These are phyloP conservation scores for Atta texana DNA, from an alignment of 1,140 invertebrate genomes.

Conservation along the genomic window DNA sequence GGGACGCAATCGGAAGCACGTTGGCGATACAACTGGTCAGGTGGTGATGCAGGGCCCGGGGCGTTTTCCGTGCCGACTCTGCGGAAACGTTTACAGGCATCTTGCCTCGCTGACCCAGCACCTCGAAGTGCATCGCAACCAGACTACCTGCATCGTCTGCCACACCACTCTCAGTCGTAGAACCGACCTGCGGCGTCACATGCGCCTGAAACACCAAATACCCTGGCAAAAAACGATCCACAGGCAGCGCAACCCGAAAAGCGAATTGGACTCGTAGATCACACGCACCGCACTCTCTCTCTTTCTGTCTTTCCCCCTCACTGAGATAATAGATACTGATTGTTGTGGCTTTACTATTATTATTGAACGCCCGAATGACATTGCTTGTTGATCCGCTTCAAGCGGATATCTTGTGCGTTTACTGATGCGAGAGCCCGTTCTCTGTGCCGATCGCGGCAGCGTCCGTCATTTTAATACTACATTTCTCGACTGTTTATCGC, in stretches of 20 bases:
- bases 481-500: background rate
- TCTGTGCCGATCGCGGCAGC: background rate
- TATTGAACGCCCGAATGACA: constrained; percentile 38
- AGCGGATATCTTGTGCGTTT: constrained; percentile 25
- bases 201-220: constrained; percentile 86
- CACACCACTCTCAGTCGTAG: constrained; percentile 87
- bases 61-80: constrained; percentile 86
- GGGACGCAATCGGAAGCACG: constrained; percentile 86
- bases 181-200: constrained; percentile 86
- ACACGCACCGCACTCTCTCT: constrained; percentile 11
- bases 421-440: constrained; percentile 5
- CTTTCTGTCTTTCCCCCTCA: background rate
- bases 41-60: constrained; percentile 86
- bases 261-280: constrained; percentile 79
- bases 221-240: constrained; percentile 86
- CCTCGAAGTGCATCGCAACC: constrained; percentile 87
- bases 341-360: constrained; percentile 11
- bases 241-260: constrained; percentile 83
- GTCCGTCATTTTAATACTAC: constrained; percentile 35
- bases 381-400: constrained; percentile 55
- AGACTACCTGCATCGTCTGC: constrained; percentile 87
- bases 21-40: constrained; percentile 86
- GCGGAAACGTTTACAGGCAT: constrained; percentile 86
- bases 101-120: constrained; percentile 87
- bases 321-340: constrained; percentile 16